phyloP scores from a whole-genome alignment of 2,113 vertebrate genomes.

The Labeo rohita region DNA sequence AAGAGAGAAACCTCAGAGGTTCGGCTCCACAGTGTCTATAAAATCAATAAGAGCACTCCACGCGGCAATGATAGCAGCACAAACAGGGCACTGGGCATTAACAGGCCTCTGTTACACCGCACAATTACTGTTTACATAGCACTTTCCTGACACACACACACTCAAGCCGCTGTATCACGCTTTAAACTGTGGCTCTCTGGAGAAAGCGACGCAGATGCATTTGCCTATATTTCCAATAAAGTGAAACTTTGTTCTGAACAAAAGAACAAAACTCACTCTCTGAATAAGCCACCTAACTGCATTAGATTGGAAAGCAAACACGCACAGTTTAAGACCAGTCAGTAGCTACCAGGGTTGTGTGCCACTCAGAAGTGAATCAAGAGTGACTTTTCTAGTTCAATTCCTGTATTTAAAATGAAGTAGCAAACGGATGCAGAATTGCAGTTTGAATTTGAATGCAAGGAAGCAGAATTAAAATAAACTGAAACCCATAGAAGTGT shows the following conservation, averaged over 20 bases:
- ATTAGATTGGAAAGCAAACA: background rate
- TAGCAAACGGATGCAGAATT: background rate
- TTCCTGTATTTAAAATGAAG: background rate
- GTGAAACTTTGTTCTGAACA: background rate
- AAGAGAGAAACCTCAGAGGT: slow-evolving; percentile 55
- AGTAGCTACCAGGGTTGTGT: background rate
- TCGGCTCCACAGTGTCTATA: slow-evolving; percentile 50
- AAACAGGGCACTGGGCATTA: slow-evolving; percentile 49
- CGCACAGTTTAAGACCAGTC: background rate
- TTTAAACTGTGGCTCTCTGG: background rate
- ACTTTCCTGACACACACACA: slow-evolving; percentile 41
- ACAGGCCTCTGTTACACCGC: slow-evolving; percentile 43
- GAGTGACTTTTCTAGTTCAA: background rate
- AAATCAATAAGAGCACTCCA: slow-evolving; percentile 57
- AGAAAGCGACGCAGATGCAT: background rate
- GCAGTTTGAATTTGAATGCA: background rate
- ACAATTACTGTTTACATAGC: slow-evolving; percentile 51
- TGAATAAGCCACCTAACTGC: background rate
- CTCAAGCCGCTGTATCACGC: background rate
- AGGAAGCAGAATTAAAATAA: background rate
- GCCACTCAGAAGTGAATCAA: background rate
- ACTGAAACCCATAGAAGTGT: background rate
- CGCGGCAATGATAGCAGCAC: slow-evolving; percentile 52
- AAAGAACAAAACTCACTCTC: background rate
- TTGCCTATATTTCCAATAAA: slow-evolving; percentile 5